Conservation (phyloP, 2,888 invertebrate genomes). For the Biston stratarius region DNA sequence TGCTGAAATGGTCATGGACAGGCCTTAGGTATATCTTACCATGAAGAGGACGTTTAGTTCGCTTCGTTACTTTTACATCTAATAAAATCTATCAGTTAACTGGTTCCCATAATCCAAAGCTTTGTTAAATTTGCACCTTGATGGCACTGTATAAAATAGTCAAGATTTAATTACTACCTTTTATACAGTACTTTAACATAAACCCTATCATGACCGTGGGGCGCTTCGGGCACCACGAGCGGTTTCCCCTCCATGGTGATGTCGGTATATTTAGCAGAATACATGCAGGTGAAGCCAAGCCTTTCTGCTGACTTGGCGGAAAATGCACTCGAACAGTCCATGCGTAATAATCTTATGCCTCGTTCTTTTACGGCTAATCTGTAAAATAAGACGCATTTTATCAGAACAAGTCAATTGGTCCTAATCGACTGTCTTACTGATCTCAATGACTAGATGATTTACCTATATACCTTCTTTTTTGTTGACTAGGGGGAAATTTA, state of each 20-base stretch:
- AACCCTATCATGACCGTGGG: slow-evolving; percentile 87
- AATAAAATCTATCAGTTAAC: too few relatives aligned
- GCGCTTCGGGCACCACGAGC: slow-evolving; percentile 88
- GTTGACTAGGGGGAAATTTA: too few relatives aligned
- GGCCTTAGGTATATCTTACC: too few relatives aligned
- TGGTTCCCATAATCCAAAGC: too few relatives aligned
- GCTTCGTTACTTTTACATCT: too few relatives aligned
- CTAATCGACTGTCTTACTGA: too few relatives aligned
- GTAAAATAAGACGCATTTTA: slow-evolving; percentile 58
- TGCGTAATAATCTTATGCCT: slow-evolving; percentile 87
- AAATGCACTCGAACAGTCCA: slow-evolving; percentile 91
- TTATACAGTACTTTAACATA: slow-evolving; percentile 79
- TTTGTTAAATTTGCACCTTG: too few relatives aligned
- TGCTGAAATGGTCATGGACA: too few relatives aligned
- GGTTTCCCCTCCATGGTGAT: slow-evolving; percentile 87
- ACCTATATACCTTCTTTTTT: too few relatives aligned
- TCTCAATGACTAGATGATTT: too few relatives aligned
- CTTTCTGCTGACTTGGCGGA: slow-evolving; percentile 91
- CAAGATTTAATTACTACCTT: slow-evolving; percentile 10
- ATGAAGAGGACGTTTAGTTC: too few relatives aligned
- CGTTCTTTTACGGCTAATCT: slow-evolving; percentile 85
- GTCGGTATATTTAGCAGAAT: slow-evolving; percentile 88
- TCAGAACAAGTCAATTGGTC: neutral
- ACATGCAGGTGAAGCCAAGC: slow-evolving; percentile 90
- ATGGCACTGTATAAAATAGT: too few relatives aligned